These are phyloP conservation scores for Plecotus auritus DNA, from an alignment of 2,113 vertebrate species.

Conservation along the genomic window DNA sequence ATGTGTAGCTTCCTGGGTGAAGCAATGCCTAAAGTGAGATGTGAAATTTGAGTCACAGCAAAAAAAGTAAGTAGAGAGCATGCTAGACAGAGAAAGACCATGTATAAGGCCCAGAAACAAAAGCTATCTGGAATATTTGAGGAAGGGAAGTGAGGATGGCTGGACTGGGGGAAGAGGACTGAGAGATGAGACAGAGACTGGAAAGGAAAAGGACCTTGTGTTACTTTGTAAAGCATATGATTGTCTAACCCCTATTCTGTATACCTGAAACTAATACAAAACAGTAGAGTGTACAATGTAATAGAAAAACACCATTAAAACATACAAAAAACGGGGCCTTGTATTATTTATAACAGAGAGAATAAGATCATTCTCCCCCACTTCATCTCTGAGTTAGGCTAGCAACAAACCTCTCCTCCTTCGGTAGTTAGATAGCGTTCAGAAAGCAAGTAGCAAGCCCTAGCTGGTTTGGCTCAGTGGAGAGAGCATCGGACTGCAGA, in stretches of 20 bases:
- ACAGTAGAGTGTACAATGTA: not conserved
- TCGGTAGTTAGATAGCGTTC: not conserved
- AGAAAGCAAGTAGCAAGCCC: not conserved
- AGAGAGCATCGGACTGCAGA: no score
- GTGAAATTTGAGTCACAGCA: not conserved
- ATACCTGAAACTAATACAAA: not conserved
- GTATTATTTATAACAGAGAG: not conserved
- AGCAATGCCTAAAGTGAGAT: not conserved
- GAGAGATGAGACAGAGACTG: not conserved
- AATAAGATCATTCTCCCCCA: not conserved
- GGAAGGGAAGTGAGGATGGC: not conserved
- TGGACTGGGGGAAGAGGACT: not conserved
- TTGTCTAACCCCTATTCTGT: not conserved
- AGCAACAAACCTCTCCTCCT: not conserved
- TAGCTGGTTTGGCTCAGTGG: no score
- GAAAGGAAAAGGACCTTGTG: not conserved
- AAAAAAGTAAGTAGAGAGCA: not conserved
- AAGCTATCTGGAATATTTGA: not conserved
- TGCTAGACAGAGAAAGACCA: not conserved
- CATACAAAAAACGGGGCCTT: not conserved
- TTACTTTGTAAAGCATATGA: not conserved
- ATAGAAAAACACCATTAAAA: not conserved
- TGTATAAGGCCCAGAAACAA: not conserved
- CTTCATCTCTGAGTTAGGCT: not conserved
- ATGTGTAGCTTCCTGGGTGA: not conserved